Conservation (phyloP, 2,113 vertebrate genomes). For the Echinops telfairi region DNA sequence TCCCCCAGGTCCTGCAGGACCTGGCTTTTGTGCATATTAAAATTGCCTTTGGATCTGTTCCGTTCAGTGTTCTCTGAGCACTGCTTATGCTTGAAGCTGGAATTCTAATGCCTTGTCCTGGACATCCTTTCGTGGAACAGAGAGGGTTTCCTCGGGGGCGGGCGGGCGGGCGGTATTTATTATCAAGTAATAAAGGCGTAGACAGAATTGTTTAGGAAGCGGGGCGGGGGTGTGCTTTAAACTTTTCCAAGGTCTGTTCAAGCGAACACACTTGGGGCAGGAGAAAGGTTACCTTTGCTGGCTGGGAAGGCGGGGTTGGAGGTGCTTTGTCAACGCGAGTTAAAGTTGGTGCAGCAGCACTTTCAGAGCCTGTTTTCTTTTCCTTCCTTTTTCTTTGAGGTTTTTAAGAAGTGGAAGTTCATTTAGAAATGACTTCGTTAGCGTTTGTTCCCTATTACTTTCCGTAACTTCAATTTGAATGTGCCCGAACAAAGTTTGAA, state of each 20-base stretch:
- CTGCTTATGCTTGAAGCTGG: background rate
- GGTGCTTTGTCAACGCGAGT: constrained; percentile 57
- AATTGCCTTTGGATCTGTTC: constrained; percentile 15
- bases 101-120: background rate
- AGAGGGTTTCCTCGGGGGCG: background rate
- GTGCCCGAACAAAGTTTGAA: constrained; percentile 8
- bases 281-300: background rate
- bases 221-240: background rate
- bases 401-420: constrained; percentile 84
- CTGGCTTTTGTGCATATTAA: constrained; percentile 66
- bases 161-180: background rate
- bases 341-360: constrained; percentile 74
- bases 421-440: constrained; percentile 77
- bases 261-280: constrained; percentile 27
- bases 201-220: constrained; percentile 34
- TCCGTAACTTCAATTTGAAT: constrained; percentile 60
- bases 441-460: constrained; percentile 70
- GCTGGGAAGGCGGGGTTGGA: background rate
- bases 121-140: background rate
- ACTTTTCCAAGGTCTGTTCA: constrained; percentile 53
- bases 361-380: constrained; percentile 77
- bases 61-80: background rate
- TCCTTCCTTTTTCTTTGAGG: constrained; percentile 82
- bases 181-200: constrained; percentile 45
- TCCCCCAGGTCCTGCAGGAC: background rate